A percentile compares a stretch with the other conserved stretches of the same genome.
These are phyloP conservation scores for Trilocha varians DNA, from an alignment of 2,888 invertebrate species.

Conservation along the genomic window DNA sequence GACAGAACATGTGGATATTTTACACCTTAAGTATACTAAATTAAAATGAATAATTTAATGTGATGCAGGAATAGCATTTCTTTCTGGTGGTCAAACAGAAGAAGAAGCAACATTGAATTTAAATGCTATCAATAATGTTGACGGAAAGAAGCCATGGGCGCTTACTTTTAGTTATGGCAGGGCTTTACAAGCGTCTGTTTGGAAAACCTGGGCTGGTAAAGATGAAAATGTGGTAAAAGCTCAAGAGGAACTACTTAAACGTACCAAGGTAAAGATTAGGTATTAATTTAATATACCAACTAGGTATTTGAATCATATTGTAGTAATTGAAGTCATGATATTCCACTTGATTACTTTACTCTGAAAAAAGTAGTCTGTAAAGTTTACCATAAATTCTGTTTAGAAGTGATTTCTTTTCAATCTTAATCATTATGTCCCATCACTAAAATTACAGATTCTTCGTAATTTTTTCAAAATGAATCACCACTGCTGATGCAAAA, in stretches of 20 bases:
- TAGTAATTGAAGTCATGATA: too few species aligned
- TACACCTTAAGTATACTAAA: neutral
- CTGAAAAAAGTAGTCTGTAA: too few species aligned
- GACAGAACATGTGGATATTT: too few species aligned
- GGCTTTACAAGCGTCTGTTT: conserved; percentile 96
- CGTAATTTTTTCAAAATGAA: too few species aligned
- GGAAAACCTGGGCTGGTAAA: conserved; percentile 95
- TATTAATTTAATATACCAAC: too few species aligned
- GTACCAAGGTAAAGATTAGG: conserved; percentile 82
- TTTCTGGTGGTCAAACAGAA: conserved; percentile 98
- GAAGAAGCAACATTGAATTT: conserved; percentile 96
- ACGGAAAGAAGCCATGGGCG: conserved; percentile 92
- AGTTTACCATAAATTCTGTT: too few species aligned
- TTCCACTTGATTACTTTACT: too few species aligned
- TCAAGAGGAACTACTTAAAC: conserved; percentile 89
- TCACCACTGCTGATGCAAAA: too few species aligned
- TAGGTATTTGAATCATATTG: too few species aligned
- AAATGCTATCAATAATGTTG: conserved; percentile 92
- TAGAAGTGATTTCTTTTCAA: too few species aligned
- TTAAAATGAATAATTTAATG: neutral
- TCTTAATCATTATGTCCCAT: too few species aligned
- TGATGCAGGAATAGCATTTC: conserved; percentile 87
- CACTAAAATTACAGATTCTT: too few species aligned
- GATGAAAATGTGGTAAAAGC: conserved; percentile 86
- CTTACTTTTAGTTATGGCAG: conserved; percentile 98